phyloP scores from a whole-genome alignment of 2,797 vertebrate genomes.

The Myoxocephalus aenaeus region DNA sequence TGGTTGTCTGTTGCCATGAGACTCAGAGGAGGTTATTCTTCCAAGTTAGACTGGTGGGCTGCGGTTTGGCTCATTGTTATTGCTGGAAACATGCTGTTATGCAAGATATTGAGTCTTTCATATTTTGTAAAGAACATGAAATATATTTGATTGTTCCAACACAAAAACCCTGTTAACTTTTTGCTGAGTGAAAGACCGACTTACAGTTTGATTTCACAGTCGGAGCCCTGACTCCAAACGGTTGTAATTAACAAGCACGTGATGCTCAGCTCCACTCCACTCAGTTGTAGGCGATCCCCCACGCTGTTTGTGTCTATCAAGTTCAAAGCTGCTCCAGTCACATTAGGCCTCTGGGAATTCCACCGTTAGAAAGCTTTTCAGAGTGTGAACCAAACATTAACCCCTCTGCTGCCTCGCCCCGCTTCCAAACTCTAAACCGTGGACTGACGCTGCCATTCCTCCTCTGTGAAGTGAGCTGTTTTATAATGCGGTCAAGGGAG shows the following conservation, averaged over 20 bases:
- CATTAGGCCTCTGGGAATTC: conserved; percentile 58
- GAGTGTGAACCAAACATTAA: conserved; percentile 50
- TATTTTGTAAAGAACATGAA: neutral
- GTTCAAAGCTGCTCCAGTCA: conserved; percentile 66
- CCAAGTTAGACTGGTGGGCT: conserved; percentile 25
- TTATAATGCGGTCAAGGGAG: conserved; percentile 44
- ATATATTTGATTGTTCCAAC: neutral
- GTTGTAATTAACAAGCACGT: conserved; percentile 28
- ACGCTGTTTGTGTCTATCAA: conserved; percentile 62
- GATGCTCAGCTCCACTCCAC: conserved; percentile 29
- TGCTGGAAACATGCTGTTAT: conserved; percentile 29
- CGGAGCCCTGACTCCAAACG: conserved; percentile 42
- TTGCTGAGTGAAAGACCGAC: neutral
- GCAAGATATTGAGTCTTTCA: conserved; percentile 11
- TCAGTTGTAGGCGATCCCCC: conserved; percentile 47
- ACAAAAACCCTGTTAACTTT: neutral
- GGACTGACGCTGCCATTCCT: conserved; percentile 17
- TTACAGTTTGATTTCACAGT: conserved; percentile 25
- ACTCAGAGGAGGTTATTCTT: conserved; percentile 31
- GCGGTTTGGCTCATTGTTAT: conserved; percentile 35
- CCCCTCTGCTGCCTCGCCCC: conserved; percentile 33
- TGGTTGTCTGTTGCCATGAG: conserved; percentile 31
- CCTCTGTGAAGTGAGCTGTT: conserved; percentile 23
- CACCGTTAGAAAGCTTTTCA: conserved; percentile 61
- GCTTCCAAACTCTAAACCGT: conserved; percentile 19